A percentile compares a stretch with the other conserved stretches of the same genome.
phyloP scores from a whole-genome alignment of 2,113 vertebrate species.

The Callaeas wilsoni region DNA sequence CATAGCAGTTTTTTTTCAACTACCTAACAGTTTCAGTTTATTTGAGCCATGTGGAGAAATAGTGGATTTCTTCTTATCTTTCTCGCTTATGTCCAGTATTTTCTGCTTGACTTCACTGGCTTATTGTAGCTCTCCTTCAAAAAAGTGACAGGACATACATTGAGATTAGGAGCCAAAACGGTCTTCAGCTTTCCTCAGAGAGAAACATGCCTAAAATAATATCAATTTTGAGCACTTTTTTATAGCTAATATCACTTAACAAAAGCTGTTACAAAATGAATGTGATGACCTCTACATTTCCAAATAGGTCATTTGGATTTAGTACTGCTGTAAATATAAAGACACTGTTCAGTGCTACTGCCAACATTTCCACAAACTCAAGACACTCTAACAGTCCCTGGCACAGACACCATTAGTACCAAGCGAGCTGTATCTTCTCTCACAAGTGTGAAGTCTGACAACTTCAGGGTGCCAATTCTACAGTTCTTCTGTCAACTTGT shows the following conservation, averaged over 20 bases:
- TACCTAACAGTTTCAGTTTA: neutral
- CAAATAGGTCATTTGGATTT: neutral
- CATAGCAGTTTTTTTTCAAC: neutral
- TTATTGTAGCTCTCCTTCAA: conserved; percentile 10
- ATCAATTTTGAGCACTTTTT: neutral
- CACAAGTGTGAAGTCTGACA: neutral
- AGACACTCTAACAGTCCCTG: neutral
- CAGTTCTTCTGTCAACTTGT: neutral
- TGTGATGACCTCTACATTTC: neutral
- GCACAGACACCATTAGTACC: neutral
- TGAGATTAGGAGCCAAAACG: neutral
- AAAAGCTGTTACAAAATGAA: neutral
- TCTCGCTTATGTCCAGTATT: neutral
- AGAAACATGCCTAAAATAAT: neutral
- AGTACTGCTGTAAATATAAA: neutral
- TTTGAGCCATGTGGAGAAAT: neutral
- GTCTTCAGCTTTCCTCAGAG: neutral
- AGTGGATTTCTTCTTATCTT: neutral
- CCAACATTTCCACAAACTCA: neutral
- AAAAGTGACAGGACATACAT: neutral
- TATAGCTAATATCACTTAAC: neutral
- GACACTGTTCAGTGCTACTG: neutral
- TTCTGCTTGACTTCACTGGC: conserved; percentile 15
- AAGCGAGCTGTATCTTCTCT: neutral
- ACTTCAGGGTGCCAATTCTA: neutral